Evolutionary conservation across 2,113 vertebrate genomes (phyloP).

Genomic region (Pseudorhombus dupliciocellatus): DNA sequence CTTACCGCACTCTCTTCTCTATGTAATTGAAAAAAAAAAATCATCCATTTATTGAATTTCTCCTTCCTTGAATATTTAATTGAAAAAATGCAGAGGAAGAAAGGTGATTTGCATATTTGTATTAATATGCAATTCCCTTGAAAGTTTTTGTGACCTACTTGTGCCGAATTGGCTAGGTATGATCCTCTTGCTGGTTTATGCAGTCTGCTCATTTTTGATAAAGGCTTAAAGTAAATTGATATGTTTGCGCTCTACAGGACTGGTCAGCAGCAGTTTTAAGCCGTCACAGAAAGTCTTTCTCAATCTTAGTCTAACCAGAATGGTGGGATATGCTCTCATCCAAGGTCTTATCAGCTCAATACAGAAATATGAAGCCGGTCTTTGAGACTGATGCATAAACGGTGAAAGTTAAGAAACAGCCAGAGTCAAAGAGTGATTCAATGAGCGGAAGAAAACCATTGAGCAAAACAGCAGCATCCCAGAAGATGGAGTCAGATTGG

Average conservation of each 20-base stretch:
- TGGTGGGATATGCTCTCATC: background rate
- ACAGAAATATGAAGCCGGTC: constrained; percentile 15
- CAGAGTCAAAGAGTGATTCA: constrained; percentile 12
- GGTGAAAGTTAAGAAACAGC: background rate
- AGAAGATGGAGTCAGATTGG: constrained; percentile 18
- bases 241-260: constrained; percentile 10
- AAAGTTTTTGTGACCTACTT: constrained; percentile 65
- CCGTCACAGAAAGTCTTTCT: constrained; percentile 5
- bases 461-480: constrained; percentile 7
- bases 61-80: constrained; percentile 64
- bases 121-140: constrained; percentile 64
- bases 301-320: background rate
- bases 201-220: constrained; percentile 24
- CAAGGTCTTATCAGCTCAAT: background rate
- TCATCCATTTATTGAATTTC: constrained; percentile 43
- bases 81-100: constrained; percentile 41
- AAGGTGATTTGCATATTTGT: constrained; percentile 61
- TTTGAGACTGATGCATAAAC: constrained; percentile 5
- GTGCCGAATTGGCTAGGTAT: constrained; percentile 36
- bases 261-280: constrained; percentile 35
- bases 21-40: background rate
- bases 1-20: constrained; percentile 14
- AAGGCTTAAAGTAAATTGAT: constrained; percentile 39
- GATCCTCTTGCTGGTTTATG: constrained; percentile 23
- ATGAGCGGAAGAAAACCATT: constrained; percentile 28